Evolutionary conservation across 2,888 invertebrate genomes (phyloP).

Genomic region (Ephialtes manifestator): DNA sequence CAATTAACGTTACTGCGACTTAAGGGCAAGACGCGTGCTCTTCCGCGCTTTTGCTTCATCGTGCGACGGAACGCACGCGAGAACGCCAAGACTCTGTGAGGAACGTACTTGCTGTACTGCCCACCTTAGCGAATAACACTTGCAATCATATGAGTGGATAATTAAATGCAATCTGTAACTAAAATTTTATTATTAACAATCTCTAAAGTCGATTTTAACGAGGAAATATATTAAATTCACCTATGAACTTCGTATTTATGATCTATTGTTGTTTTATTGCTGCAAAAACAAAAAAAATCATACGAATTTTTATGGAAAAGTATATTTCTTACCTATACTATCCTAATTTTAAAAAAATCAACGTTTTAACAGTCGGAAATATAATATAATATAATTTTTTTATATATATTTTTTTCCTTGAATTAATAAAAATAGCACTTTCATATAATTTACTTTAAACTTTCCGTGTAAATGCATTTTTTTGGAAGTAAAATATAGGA

Average conservation of each 20-base stretch:
- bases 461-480: too few species aligned
- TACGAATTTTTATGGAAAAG: too few species aligned
- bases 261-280: neutral
- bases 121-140: constrained; percentile 5
- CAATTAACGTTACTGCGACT: constrained; percentile 77
- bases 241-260: neutral
- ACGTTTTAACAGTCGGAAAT: too few species aligned
- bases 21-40: constrained; percentile 66
- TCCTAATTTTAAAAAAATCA: too few species aligned
- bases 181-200: constrained; percentile 7
- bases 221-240: neutral
- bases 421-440: too few species aligned
- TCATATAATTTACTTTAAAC: too few species aligned
- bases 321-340: too few species aligned
- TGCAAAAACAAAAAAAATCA: too few species aligned
- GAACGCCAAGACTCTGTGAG: constrained; percentile 24
- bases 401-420: too few species aligned
- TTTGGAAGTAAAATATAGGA: too few species aligned
- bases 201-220: neutral
- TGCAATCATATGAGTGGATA: constrained; percentile 27
- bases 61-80: constrained; percentile 47
- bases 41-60: constrained; percentile 41
- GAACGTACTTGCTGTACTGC: constrained; percentile 9
- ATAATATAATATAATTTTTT: too few species aligned
- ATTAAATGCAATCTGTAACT: constrained; percentile 45